Percentiles rank a stretch among this genome's conserved stretches.
phyloP scores from a whole-genome alignment of 1,140 invertebrate genomes.

The Diorhabda elongata region DNA sequence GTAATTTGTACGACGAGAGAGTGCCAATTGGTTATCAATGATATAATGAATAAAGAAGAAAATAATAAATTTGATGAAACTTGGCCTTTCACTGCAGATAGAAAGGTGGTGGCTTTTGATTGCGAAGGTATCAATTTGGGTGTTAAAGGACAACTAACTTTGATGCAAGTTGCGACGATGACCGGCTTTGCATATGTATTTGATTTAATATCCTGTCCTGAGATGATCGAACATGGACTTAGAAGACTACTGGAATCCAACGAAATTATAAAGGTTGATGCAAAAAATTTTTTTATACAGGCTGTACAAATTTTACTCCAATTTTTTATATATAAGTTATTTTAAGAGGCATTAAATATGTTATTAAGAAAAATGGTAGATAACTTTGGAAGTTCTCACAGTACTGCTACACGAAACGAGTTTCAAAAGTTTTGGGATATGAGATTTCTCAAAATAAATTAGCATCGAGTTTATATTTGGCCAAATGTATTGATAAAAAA shows the following conservation, averaged over 20 bases:
- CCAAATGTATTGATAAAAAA: too few relatives aligned
- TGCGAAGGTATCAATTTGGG: slow-evolving; percentile 90
- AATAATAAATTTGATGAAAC: slow-evolving; percentile 9
- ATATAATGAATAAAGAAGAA: slow-evolving; percentile 56
- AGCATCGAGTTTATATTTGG: too few relatives aligned
- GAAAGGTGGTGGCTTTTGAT: slow-evolving; percentile 72
- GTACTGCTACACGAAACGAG: too few relatives aligned
- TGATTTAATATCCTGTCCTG: slow-evolving; percentile 82
- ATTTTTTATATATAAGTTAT: too few relatives aligned
- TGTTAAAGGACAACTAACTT: slow-evolving; percentile 74
- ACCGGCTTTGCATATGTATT: slow-evolving; percentile 79
- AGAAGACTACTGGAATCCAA: slow-evolving; percentile 76
- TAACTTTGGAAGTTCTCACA: too few relatives aligned
- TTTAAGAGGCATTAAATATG: too few relatives aligned
- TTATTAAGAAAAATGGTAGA: too few relatives aligned
- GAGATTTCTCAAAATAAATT: too few relatives aligned
- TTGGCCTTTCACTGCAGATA: slow-evolving; percentile 47
- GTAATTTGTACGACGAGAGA: slow-evolving; percentile 75
- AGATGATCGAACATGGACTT: slow-evolving; percentile 75
- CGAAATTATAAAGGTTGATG: slow-evolving; percentile 74
- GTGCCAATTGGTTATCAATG: slow-evolving; percentile 70
- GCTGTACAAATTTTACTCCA: background rate
- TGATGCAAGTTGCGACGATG: slow-evolving; percentile 80
- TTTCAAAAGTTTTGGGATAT: too few relatives aligned
- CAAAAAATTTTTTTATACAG: background rate